Conservation (phyloP, 2,113 vertebrate species). For the Scomber japonicus region DNA sequence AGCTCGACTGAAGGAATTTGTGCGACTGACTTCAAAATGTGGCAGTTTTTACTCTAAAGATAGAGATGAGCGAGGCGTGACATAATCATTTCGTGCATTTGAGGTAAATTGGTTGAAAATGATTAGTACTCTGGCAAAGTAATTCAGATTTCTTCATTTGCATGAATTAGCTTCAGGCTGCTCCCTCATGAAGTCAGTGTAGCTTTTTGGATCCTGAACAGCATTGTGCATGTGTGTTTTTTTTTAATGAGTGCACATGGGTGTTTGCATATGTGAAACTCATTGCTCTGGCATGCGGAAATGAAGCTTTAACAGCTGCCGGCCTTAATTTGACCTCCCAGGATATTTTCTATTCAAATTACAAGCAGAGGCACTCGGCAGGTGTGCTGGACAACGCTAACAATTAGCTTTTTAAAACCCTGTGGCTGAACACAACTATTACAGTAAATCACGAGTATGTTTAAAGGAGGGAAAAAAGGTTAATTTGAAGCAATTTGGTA, state of each 20-base stretch:
- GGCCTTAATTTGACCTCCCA: constrained; percentile 35
- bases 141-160: constrained; percentile 25
- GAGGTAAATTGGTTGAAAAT: constrained; percentile 32
- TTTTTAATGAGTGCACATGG: background rate
- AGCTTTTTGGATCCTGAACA: background rate
- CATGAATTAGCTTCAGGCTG: constrained; percentile 18
- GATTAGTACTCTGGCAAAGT: background rate
- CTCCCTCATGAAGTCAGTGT: background rate
- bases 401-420: constrained; percentile 46
- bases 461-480: background rate
- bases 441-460: constrained; percentile 40
- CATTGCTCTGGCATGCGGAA: no score
- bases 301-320: constrained; percentile 15
- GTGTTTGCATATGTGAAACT: no score
- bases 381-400: constrained; percentile 32
- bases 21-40: background rate
- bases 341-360: constrained; percentile 54
- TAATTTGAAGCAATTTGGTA: constrained; percentile 36
- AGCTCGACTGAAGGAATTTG: background rate
- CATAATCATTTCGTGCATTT: constrained; percentile 30
- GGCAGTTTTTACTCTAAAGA: background rate
- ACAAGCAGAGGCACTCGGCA: constrained; percentile 36
- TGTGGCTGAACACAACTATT: constrained; percentile 22
- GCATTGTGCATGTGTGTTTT: constrained; percentile 47
- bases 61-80: background rate